Evolutionary conservation across 2,888 invertebrate species (phyloP).

Genomic region (Apoderus coryli): DNA sequence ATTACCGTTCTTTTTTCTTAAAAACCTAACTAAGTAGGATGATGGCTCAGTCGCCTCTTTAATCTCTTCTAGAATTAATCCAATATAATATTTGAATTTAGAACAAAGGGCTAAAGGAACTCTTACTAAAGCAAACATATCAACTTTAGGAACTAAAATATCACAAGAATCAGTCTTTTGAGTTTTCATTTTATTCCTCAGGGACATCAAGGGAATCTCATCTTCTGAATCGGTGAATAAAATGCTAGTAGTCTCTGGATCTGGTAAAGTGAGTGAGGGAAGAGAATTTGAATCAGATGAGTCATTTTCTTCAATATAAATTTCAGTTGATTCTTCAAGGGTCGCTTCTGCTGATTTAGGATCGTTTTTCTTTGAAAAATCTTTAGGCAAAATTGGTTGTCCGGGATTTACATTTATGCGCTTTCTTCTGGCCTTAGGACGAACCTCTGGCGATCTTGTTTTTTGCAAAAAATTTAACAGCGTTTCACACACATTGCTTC

Average conservation of each 20-base stretch:
- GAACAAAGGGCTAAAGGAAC: not conserved
- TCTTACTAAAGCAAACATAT: constrained; percentile 1
- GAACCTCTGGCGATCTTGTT: constrained; percentile 1
- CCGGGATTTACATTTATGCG: constrained; percentile 1
- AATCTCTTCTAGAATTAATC: not conserved
- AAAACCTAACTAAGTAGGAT: not conserved
- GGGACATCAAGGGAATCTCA: constrained; percentile 1
- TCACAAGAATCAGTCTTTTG: not conserved
- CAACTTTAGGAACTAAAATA: constrained; percentile 1
- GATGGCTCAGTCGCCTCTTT: too few species aligned
- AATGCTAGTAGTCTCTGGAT: too few species aligned
- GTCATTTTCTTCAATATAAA: not conserved
- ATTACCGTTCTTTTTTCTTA: not conserved
- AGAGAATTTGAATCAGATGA: constrained; percentile 1
- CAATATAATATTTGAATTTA: constrained; percentile 1
- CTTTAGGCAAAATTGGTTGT: not conserved
- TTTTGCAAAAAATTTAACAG: constrained; percentile 1
- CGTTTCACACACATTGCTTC: not conserved
- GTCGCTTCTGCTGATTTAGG: not conserved
- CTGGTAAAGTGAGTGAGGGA: too few species aligned
- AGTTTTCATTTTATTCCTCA: constrained; percentile 2
- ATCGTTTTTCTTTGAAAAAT: not conserved
- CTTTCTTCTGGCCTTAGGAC: not conserved
- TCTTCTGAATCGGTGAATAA: too few species aligned
- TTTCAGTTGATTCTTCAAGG: not conserved